Base-by-base conservation (phyloP, 2,113 vertebrate species). In the Dasyprocta punctata region DNA sequence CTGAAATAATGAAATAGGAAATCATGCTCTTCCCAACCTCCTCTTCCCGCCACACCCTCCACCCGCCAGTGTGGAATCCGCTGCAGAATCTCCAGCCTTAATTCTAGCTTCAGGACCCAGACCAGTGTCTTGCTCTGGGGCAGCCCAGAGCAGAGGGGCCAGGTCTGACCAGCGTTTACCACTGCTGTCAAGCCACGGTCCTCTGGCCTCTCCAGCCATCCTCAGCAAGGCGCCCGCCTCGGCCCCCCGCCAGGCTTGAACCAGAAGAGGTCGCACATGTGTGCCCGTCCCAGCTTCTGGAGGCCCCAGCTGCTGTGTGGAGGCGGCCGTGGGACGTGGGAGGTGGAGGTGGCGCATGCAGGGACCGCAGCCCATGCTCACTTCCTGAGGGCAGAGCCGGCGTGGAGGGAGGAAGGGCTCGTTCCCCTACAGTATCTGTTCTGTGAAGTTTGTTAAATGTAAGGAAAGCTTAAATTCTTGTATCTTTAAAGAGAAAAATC, bases 401-500 rank as follows among this genome's bases (percentile, higher is more conserved):
- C 92, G 93, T 88, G 88, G 95, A 10, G 97, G 98, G 98, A 52
- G 83, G 89, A 33, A 91, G 95, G 98, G 96, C 98, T 98, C 98
- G 99, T 98, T 98, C 99, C 98, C 98, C 98, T 98, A 98, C 98
- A 98, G 98, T 99, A 98, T 98, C 98, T 99, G 98, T 99, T 99
- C 99, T 99, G 99, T 99, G 99, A 99, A 99, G 99, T 99, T 99
- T 98, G 99, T 99, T 98, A 98, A 98, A 99, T 98, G 98, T 99
- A 99, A 99, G 98, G 98, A 99, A 99, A 99, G 98, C 99, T 99
- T 99, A 99, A 99, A 98, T 99, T 99, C 99, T 99, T 99, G 99
- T 99, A 99, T 99, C 99, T 99, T 99, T 99, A 99, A 99, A 98
- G 98, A 98, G 98, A 99, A 99, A 99, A 99, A 99, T 98, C 99